phyloP scores from a whole-genome alignment of 53 echinoderm and acorn worm species.

The Temnopleurus reevesii region DNA sequence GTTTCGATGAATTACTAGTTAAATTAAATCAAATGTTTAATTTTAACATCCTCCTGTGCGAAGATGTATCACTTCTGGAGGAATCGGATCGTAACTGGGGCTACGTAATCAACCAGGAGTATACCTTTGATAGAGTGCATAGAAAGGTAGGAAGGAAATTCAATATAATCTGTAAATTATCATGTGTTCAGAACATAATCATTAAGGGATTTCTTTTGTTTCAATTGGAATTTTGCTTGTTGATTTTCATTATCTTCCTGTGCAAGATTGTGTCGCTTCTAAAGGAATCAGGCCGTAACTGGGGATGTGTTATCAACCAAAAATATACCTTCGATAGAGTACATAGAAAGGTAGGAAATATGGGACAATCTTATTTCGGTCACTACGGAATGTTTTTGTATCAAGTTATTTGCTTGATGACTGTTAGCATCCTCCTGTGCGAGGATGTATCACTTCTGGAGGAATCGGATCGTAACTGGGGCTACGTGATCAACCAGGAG shows the following conservation, averaged over 20 bases:
- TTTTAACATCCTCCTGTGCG: conserved; percentile 84
- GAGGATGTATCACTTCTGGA: conserved; percentile 83
- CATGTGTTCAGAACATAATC: too few species aligned
- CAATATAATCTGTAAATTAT: too few species aligned
- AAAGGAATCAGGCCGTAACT: conserved; percentile 93
- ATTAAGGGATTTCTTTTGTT: too few species aligned
- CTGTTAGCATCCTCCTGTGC: conserved; percentile 86
- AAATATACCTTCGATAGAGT: conserved; percentile 86
- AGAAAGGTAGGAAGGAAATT: conserved; percentile 81
- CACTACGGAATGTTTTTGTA: too few species aligned
- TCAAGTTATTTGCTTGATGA: too few species aligned
- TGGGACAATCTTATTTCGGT: too few species aligned
- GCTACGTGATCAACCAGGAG: conserved; percentile 71
- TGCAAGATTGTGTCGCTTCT: conserved; percentile 76
- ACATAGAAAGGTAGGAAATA: conserved; percentile 78
- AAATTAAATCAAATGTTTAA: too few species aligned
- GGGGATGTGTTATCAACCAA: conserved; percentile 77
- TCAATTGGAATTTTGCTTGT: too few species aligned
- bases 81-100: conserved; percentile 91
- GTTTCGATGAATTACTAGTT: too few species aligned
- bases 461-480: conserved; percentile 95
- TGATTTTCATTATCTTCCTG: conserved; percentile 85
- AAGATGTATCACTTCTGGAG: conserved; percentile 76
- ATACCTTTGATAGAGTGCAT: conserved; percentile 79
- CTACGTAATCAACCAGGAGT: conserved; percentile 72